Evolutionary conservation across 2,113 vertebrate species (phyloP), one percentile per base, ranked within the genome.

Genomic region (Telmatochromis sp.): DNA sequence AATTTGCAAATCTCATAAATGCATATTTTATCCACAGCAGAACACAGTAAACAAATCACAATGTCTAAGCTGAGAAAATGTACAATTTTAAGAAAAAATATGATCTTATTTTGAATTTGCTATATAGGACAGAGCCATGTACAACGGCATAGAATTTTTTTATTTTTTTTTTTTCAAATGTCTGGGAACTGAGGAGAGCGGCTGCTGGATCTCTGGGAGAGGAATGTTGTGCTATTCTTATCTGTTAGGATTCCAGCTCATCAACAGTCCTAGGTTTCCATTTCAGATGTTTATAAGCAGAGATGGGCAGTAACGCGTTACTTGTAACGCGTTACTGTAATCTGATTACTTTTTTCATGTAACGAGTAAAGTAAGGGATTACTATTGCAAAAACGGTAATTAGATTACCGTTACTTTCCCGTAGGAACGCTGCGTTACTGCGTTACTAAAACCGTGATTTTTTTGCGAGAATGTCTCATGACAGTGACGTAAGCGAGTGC

Each of bases 21-120:
- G n/a, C 35, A 42, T 1, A 23, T 42, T 71, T 71, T 71, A 15
- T 71, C 37, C 5, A 42, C 37, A 42, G n/a, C 37, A 42, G 37
- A 71, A 15, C 21, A 71, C 37, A 15, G 37, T 42, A 73, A 45
- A 17, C 68, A 73, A 17, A 26, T 73, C 2, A 37, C 4, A 73
- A 45, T 73, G 37, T 73, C 21, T 73, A 73, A 73, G 21, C 21
- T 73, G 37, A 26, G 68, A 45, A 73, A 73, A 73, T 73, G 68
- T 73, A 73, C 1, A 15, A 73, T 45, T 17, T 73, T 26, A 73
- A 45, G 68, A 73, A 68, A 35, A 40, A 0, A 8, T 5, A 21
- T 13, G 0, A 68, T 37, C 33, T 40, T 40, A 68, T 40, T 68
- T 68, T 68, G 63, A 37, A 65, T 65, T 65, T 63, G 58, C 17